Evolutionary conservation across 2,797 vertebrate genomes (phyloP).

Genomic region (Onychomys torridus): DNA sequence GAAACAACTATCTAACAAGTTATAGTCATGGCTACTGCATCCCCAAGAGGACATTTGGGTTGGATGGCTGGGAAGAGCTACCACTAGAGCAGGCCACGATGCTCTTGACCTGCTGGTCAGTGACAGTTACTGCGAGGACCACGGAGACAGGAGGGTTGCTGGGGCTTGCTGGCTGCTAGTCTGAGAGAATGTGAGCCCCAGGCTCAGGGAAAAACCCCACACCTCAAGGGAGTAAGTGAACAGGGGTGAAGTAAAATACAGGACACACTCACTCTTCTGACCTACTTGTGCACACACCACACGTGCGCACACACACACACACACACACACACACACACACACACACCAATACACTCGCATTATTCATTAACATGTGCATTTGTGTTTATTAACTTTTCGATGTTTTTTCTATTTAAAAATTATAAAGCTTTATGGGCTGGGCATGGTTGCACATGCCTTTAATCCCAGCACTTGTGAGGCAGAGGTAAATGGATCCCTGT

Average conservation of each 20-base stretch:
- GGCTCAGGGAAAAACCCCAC: neutral
- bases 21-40: neutral
- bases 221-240: neutral
- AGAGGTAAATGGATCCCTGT: neutral
- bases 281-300: neutral
- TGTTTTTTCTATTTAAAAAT: neutral
- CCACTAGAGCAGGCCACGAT: neutral
- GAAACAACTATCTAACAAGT: neutral
- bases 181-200: neutral
- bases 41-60: neutral
- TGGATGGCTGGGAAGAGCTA: neutral
- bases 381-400: constrained; percentile 43
- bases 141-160: neutral
- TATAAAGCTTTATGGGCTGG: neutral
- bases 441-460: neutral
- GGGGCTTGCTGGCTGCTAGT: neutral
- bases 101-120: too few species aligned
- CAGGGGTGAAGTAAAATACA: neutral
- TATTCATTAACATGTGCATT: neutral
- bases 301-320: neutral
- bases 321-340: neutral
- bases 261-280: neutral
- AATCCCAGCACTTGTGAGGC: too few species aligned
- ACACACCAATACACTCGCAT: neutral
- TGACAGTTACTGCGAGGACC: neutral